Conservation (phyloP, 2,888 invertebrate species). For the Bembecia ichneumoniformis region DNA sequence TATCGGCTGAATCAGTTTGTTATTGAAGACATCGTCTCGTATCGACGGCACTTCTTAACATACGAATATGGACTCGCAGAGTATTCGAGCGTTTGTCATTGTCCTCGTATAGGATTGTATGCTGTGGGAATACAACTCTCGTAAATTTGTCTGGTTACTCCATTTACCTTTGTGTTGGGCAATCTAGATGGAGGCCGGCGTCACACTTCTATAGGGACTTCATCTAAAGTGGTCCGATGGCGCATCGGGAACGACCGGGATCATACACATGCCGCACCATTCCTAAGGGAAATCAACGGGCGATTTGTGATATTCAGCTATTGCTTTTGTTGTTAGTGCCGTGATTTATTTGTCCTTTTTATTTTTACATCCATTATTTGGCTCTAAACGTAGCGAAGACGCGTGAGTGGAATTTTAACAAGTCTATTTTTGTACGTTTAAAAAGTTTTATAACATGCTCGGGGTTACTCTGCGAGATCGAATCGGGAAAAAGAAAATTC, state of each 20-base stretch:
- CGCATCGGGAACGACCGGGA: constrained; percentile 42
- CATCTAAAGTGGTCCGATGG: constrained; percentile 30
- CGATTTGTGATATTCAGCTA: constrained; percentile 41
- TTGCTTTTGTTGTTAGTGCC: constrained; percentile 13
- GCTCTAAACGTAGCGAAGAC: too few relatives aligned
- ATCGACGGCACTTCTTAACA: too few relatives aligned
- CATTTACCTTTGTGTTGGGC: constrained; percentile 34
- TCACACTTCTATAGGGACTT: constrained; percentile 35
- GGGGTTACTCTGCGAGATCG: too few relatives aligned
- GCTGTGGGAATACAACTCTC: constrained; percentile 33
- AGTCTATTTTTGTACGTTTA: too few relatives aligned
- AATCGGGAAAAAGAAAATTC: too few relatives aligned
- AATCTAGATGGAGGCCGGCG: constrained; percentile 20
- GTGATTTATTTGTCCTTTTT: not conserved
- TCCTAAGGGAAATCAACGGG: constrained; percentile 53
- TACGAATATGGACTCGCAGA: too few relatives aligned
- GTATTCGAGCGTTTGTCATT: not conserved
- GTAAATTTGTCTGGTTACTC: constrained; percentile 43
- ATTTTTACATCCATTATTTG: not conserved
- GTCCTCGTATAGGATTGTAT: constrained; percentile 6
- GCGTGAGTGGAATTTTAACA: too few relatives aligned
- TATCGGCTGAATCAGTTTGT: too few relatives aligned
- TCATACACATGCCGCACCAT: constrained; percentile 30
- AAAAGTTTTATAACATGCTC: too few relatives aligned
- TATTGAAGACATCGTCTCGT: too few relatives aligned